A percentile compares a stretch with the other conserved stretches of the same genome.
Conservation (phyloP, 2,888 invertebrate genomes). For the Callimorpha dominula region DNA sequence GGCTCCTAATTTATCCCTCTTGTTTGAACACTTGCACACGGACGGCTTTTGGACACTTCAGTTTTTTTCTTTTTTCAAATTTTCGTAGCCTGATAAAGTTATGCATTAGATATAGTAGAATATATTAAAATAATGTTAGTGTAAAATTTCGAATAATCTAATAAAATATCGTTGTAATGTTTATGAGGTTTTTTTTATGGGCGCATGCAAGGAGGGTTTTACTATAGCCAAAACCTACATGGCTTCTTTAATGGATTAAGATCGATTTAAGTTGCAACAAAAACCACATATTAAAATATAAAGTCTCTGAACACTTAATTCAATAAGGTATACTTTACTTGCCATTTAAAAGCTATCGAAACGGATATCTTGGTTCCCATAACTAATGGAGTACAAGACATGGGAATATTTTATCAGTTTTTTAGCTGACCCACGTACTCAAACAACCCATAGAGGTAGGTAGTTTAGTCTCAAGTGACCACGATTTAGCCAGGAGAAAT, state of each 20-base stretch:
- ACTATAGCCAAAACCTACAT: not conserved
- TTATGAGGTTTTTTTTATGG: not conserved
- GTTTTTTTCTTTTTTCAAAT: not conserved
- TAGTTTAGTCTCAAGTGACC: not conserved
- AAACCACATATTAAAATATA: not conserved
- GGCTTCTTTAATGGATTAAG: not conserved
- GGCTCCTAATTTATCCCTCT: too few relatives aligned
- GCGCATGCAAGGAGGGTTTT: not conserved
- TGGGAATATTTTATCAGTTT: constrained; percentile 11
- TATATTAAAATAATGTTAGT: not conserved
- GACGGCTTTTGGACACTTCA: not conserved
- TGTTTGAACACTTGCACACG: too few relatives aligned
- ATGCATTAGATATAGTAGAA: not conserved
- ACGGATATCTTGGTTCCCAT: not conserved
- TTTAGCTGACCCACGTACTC: constrained; percentile 15
- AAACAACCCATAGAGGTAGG: constrained; percentile 11
- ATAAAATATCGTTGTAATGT: not conserved
- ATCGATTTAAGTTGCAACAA: too few relatives aligned
- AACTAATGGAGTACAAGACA: not conserved
- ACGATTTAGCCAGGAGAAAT: constrained; percentile 24
- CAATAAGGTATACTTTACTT: not conserved
- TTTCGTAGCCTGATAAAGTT: not conserved
- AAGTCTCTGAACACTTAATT: not conserved
- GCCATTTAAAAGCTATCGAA: not conserved
- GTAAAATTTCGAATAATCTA: not conserved